A percentile compares a stretch with the other conserved stretches of the same genome.
Conservation (phyloP, 2,113 vertebrate species). For the Myocastor coypus region DNA sequence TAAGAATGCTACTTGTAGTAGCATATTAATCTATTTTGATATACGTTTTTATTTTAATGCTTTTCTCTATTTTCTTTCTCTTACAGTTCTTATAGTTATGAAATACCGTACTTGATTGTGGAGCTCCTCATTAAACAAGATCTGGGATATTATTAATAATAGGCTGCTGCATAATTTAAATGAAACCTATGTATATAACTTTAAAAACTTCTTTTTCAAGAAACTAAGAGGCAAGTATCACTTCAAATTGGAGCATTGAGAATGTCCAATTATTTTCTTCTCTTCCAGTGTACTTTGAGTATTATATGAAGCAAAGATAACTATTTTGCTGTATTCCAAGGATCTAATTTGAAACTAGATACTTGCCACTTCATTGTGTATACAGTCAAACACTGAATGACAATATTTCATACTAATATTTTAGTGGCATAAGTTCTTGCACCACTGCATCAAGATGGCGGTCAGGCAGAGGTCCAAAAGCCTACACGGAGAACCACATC, state of each 20-base stretch:
- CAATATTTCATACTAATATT: no score
- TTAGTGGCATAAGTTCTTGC: no score
- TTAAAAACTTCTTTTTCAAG: slow-evolving; percentile 82
- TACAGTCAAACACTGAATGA: no score
- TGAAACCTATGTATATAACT: slow-evolving; percentile 87
- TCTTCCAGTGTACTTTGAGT: not conserved
- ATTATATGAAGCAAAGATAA: no score
- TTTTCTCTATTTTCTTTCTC: slow-evolving; percentile 73
- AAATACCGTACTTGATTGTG: slow-evolving; percentile 88
- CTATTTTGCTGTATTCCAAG: no score
- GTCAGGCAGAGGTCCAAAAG: no score
- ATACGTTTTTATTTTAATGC: slow-evolving; percentile 54
- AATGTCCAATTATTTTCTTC: slow-evolving; percentile 76
- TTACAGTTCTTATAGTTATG: slow-evolving; percentile 88
- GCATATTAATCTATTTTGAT: slow-evolving; percentile 49
- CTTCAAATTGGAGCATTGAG: slow-evolving; percentile 76
- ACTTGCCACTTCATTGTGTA: no score
- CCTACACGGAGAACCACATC: no score
- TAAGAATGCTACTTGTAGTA: slow-evolving; percentile 39
- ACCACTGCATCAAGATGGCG: no score
- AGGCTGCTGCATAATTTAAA: slow-evolving; percentile 87
- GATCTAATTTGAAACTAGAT: no score
- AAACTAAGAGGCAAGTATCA: slow-evolving; percentile 82
- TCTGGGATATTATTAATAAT: slow-evolving; percentile 80
- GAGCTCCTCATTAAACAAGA: slow-evolving; percentile 78